A percentile compares a stretch with the other conserved stretches of the same genome.
Conservation (phyloP, 2,113 vertebrate species). For the Glaucomys volans region DNA sequence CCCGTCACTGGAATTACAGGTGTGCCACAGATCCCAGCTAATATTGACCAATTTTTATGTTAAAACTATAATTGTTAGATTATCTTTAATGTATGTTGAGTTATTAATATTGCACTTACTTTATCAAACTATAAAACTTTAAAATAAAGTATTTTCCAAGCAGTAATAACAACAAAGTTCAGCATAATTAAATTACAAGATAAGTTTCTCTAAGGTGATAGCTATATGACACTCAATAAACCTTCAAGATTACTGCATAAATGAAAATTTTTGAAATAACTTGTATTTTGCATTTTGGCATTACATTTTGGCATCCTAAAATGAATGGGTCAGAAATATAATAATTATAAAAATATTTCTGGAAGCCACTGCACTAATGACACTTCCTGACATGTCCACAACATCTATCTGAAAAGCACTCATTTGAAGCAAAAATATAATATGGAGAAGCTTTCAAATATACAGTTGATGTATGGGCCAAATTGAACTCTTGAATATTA, state of each 20-base stretch:
- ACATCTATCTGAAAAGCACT: conserved; percentile 35
- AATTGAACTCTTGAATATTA: conserved; percentile 54
- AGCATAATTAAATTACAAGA: conserved; percentile 59
- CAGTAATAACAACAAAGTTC: conserved; percentile 33
- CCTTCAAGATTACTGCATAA: conserved; percentile 31
- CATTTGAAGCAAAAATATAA: conserved; percentile 46
- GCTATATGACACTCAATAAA: conserved; percentile 43
- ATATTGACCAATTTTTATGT: conserved; percentile 50
- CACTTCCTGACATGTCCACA: not conserved
- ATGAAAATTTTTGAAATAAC: conserved; percentile 60
- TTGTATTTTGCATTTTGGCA: conserved; percentile 34
- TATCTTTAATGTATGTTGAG: conserved; percentile 43
- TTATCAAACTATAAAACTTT: conserved; percentile 47
- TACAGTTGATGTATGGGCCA: not conserved
- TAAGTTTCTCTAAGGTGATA: conserved; percentile 49
- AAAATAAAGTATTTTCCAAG: not conserved
- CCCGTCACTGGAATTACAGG: too few relatives aligned
- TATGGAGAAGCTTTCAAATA: conserved; percentile 30
- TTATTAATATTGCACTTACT: conserved; percentile 7
- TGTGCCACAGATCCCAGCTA: not conserved
- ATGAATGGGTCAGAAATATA: conserved; percentile 46
- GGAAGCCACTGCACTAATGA: conserved; percentile 18
- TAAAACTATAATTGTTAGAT: conserved; percentile 25
- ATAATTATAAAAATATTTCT: conserved; percentile 24
- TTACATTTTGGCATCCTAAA: conserved; percentile 55